Base-by-base conservation (phyloP, 2,888 invertebrate genomes). In the Octodonta nipae region DNA sequence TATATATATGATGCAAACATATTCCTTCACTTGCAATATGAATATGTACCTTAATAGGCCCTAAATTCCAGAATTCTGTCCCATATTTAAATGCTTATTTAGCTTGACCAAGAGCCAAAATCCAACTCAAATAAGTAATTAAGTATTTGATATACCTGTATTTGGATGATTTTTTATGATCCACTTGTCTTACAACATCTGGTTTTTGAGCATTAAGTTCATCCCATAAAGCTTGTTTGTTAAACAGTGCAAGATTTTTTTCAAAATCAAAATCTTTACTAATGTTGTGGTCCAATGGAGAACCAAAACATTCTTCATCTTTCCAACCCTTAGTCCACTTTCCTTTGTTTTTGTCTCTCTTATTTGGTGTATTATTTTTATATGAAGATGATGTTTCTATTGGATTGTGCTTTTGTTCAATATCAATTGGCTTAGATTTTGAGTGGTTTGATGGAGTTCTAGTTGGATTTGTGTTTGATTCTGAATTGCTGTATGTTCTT, bases 261-360 rank as follows among this genome's bases (percentile, higher is more conserved):
- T 92, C 91, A 68, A 92, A 91, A 68, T 92, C 91, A 66, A 92
- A 92, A 50, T 92, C 91, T 55, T 79, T 71, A 44, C 64, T 68
- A 31, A 75, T 58, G 27, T 38, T 33, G 33, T 75, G 71, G 43
- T 79, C 78, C 6, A 75, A 64, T 25, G 78, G 75, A 4, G 71
- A 71, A 15, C 81, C 84, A 63, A 86, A 85, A 55, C 83, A 83
- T 34, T 78, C 78, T 55, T 82, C 81, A 59, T 81, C 76, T 46
- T 71, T 69, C 51, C 71, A 64, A 33, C 64, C 60, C 43, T 68
- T 64, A 14, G 13, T 14, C 52, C 56, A 60, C 41, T 62, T 61
- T 16, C 55, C 63, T 64, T 69, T 65, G 13, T 60, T 64, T 50
- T 63, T 66, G 11, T 70, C 68, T 40, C 61, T 64, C 46, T 66